phyloP scores from a whole-genome alignment of 2,888 invertebrate genomes.

The Callimorpha dominula region DNA sequence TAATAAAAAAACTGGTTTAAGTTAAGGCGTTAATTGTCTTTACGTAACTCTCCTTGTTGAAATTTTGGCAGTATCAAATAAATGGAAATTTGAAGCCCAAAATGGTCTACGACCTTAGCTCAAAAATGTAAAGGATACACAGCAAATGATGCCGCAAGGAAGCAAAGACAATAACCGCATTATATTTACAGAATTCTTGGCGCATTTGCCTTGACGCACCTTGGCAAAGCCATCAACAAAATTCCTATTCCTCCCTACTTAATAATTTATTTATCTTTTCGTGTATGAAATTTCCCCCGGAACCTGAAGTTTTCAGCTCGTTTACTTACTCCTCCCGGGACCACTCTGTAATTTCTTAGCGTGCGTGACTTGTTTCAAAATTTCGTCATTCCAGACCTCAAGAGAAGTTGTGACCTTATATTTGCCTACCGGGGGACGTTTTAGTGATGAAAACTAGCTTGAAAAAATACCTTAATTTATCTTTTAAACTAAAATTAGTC shows the following conservation, averaged over 20 bases:
- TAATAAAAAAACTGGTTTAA: too few species aligned
- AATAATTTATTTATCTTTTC: slow-evolving; percentile 53
- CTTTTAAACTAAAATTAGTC: slow-evolving; percentile 4
- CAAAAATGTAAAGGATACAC: not conserved
- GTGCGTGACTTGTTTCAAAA: slow-evolving; percentile 53
- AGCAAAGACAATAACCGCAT: not conserved
- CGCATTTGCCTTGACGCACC: slow-evolving; percentile 12
- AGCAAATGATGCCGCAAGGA: not conserved
- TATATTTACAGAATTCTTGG: slow-evolving; percentile 5
- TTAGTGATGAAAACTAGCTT: slow-evolving; percentile 4
- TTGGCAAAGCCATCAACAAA: slow-evolving; percentile 28
- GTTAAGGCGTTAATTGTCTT: not conserved
- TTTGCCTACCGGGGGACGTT: not conserved
- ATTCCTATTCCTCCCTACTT: slow-evolving; percentile 31
- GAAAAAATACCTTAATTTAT: not conserved
- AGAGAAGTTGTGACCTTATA: not conserved
- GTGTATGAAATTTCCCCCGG: slow-evolving; percentile 43
- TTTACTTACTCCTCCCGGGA: slow-evolving; percentile 45
- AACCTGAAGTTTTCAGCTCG: slow-evolving; percentile 48
- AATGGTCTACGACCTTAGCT: not conserved
- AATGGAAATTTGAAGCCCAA: not conserved
- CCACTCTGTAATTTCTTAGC: slow-evolving; percentile 49
- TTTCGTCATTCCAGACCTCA: slow-evolving; percentile 34
- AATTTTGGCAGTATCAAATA: not conserved
- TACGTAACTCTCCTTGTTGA: not conserved